These are phyloP conservation scores for Pteropus rufus DNA, from an alignment of 2,797 vertebrate species.

Conservation along the genomic window DNA sequence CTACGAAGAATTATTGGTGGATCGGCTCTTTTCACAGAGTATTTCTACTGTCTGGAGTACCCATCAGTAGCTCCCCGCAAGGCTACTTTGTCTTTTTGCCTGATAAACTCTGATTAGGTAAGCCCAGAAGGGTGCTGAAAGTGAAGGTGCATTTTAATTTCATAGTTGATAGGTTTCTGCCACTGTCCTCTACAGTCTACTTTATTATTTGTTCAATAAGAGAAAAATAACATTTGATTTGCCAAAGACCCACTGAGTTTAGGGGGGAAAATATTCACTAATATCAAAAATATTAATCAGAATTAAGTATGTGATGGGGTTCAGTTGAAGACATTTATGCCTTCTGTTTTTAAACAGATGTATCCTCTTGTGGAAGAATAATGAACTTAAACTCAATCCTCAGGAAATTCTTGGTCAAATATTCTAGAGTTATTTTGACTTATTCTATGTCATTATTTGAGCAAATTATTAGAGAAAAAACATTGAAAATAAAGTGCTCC, in stretches of 20 bases:
- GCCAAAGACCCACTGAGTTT: not conserved
- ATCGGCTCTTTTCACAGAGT: accelerated
- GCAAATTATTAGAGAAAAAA: slow-evolving; percentile 16
- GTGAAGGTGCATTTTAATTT: not conserved
- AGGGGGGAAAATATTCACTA: not conserved
- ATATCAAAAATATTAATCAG: not conserved
- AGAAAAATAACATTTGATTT: not conserved
- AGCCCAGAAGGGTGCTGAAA: not conserved
- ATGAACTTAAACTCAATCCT: not conserved
- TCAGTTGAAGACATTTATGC: not conserved
- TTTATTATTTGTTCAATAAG: not conserved
- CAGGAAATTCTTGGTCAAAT: not conserved
- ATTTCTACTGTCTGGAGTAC: not conserved
- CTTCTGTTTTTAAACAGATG: not conserved
- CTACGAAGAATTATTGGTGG: not conserved
- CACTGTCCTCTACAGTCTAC: not conserved
- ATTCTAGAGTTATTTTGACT: not conserved
- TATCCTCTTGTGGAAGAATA: not conserved
- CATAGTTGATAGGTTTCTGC: not conserved
- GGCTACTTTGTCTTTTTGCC: not conserved
- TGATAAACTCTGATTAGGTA: not conserved
- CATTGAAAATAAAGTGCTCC: not conserved
- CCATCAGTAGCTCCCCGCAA: accelerated
- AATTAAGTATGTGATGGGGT: not conserved
- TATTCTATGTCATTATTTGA: not conserved